A percentile compares a stretch with the other conserved stretches of the same genome.
Conservation (phyloP, 2,113 vertebrate genomes). For the Lasiurus cinereus region DNA sequence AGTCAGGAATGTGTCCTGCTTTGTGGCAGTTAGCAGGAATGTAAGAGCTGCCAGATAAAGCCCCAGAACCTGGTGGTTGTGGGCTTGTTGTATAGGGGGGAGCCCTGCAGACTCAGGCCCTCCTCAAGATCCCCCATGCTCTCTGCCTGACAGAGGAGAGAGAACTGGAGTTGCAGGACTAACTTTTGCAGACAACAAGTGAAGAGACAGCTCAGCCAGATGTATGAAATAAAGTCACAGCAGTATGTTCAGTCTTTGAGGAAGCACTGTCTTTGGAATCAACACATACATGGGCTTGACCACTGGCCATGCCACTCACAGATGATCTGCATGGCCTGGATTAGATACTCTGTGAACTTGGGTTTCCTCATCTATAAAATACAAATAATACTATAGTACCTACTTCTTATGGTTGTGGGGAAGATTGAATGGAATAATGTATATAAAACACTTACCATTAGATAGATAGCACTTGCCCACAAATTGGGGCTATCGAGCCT, state of each 20-base stretch:
- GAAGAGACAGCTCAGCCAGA: background rate
- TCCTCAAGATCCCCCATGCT: background rate
- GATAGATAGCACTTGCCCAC: background rate
- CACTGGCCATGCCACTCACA: background rate
- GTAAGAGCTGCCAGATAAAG: constrained; percentile 63
- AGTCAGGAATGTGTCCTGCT: constrained; percentile 77
- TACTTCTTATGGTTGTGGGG: background rate
- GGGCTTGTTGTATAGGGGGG: background rate
- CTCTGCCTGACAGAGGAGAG: background rate
- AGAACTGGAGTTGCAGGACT: background rate
- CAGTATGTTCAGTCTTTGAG: background rate
- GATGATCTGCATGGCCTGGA: background rate
- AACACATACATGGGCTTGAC: background rate
- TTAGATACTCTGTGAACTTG: background rate
- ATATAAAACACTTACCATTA: background rate
- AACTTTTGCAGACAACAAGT: background rate
- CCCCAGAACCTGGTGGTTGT: background rate
- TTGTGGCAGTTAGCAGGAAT: constrained; percentile 64
- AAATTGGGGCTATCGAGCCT: background rate
- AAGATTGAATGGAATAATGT: constrained; percentile 3
- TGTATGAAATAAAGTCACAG: background rate
- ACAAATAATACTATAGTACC: background rate
- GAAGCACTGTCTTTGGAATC: constrained; percentile 20
- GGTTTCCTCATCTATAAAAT: constrained; percentile 1
- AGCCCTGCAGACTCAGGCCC: background rate